A percentile compares a stretch with the other conserved stretches of the same genome.
These are phyloP conservation scores for Tiaroga cobitis DNA, from an alignment of 2,797 vertebrate genomes.

Conservation along the genomic window DNA sequence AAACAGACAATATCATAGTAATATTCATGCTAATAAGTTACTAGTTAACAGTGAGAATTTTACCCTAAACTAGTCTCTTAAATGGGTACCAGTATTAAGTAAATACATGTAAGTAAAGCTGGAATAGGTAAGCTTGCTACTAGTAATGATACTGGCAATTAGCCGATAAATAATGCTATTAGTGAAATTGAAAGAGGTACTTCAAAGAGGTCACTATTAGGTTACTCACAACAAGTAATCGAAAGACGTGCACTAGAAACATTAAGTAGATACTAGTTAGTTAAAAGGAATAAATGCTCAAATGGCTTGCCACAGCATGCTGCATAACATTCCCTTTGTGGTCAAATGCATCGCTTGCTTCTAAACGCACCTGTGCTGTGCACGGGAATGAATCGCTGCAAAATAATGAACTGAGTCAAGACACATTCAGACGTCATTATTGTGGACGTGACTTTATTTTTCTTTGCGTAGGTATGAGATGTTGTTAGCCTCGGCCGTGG, in stretches of 20 bases:
- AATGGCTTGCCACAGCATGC: slow-evolving; percentile 20
- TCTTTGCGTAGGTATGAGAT: slow-evolving; percentile 79
- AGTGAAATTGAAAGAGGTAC: not conserved
- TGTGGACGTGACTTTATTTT: slow-evolving; percentile 46
- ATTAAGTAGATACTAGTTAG: not conserved
- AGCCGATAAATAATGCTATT: not conserved
- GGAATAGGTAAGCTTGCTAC: not conserved
- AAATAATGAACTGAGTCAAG: slow-evolving; percentile 44
- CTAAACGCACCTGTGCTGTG: slow-evolving; percentile 31
- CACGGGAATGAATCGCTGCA: slow-evolving; percentile 15
- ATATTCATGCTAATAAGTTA: too few species aligned
- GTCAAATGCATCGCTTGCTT: slow-evolving; percentile 23
- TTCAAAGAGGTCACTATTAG: not conserved
- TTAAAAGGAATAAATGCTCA: not conserved
- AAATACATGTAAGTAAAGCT: not conserved
- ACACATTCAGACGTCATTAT: slow-evolving; percentile 1
- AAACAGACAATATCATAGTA: too few species aligned
- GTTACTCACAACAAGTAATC: not conserved
- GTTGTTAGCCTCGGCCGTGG: slow-evolving; percentile 92
- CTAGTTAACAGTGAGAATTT: too few species aligned
- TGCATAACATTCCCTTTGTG: slow-evolving; percentile 27
- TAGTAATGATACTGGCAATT: not conserved
- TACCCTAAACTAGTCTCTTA: not conserved
- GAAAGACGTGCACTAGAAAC: not conserved
- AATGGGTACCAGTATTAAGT: not conserved